phyloP scores from a whole-genome alignment of 2,888 invertebrate genomes.

The Caprella mutica region DNA sequence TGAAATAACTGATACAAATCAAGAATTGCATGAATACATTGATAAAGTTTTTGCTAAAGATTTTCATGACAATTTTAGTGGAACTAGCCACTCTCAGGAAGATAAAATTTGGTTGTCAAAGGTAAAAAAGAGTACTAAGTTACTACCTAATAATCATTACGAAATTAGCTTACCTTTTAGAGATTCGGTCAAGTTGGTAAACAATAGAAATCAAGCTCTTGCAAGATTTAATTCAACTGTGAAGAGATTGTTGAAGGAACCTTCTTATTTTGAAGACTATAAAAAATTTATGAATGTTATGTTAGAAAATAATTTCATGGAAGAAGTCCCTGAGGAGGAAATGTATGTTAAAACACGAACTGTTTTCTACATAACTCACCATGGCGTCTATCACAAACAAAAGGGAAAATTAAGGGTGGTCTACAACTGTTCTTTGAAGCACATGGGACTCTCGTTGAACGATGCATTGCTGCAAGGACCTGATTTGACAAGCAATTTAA shows the following conservation, averaged over 20 bases:
- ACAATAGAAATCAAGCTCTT: too few relatives aligned
- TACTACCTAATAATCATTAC: too few relatives aligned
- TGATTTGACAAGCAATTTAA: neutral
- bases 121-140: too few relatives aligned
- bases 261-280: neutral
- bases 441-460: neutral
- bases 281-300: constrained; percentile 3
- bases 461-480: neutral
- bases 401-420: constrained; percentile 9
- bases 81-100: too few relatives aligned
- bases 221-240: too few relatives aligned
- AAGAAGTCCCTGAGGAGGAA: constrained; percentile 1
- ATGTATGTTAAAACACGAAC: neutral
- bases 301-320: neutral
- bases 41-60: too few relatives aligned
- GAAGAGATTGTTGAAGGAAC: neutral
- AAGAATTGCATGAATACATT: too few relatives aligned
- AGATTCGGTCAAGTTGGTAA: too few relatives aligned
- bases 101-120: too few relatives aligned
- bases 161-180: too few relatives aligned
- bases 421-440: constrained; percentile 6
- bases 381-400: constrained; percentile 8
- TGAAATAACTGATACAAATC: too few relatives aligned
- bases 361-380: neutral
- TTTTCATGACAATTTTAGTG: too few relatives aligned